Evolutionary conservation across 1,140 invertebrate species (phyloP).

Genomic region (Papilio dardanus): DNA sequence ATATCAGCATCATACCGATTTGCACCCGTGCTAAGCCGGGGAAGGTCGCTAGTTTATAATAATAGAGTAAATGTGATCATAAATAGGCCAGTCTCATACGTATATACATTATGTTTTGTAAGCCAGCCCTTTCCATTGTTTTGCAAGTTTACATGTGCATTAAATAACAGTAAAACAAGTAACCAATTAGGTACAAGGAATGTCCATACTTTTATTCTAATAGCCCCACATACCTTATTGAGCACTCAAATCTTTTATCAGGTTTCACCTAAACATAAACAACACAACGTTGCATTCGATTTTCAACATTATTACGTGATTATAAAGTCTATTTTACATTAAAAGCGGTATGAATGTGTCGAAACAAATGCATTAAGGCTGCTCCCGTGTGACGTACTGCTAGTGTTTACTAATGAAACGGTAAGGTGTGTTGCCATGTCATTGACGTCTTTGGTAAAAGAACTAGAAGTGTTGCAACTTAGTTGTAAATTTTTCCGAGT

Average conservation of each 20-base stretch:
- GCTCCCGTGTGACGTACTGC: conserved; percentile 45
- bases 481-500: neutral
- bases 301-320: conserved; percentile 33
- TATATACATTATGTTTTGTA: neutral
- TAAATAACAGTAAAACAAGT: conserved; percentile 4
- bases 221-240: conserved; percentile 55
- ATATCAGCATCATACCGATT: no score
- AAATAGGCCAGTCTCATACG: neutral
- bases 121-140: neutral
- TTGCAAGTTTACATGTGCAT: neutral
- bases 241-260: conserved; percentile 58
- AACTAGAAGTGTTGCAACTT: conserved; percentile 11
- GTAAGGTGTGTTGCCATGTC: conserved; percentile 43
- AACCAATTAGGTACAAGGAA: conserved; percentile 16
- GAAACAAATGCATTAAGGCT: conserved; percentile 55
- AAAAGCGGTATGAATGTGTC: conserved; percentile 11
- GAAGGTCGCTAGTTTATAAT: no score
- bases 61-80: neutral
- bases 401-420: conserved; percentile 57
- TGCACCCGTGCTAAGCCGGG: no score
- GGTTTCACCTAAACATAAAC: conserved; percentile 59
- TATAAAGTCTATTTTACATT: conserved; percentile 8
- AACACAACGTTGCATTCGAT: conserved; percentile 39
- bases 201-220: conserved; percentile 29
- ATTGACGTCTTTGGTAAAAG: neutral